Evolutionary conservation across 92 coral and sea anemone species (phyloP).

Genomic region (Epizoanthus rinbou): DNA sequence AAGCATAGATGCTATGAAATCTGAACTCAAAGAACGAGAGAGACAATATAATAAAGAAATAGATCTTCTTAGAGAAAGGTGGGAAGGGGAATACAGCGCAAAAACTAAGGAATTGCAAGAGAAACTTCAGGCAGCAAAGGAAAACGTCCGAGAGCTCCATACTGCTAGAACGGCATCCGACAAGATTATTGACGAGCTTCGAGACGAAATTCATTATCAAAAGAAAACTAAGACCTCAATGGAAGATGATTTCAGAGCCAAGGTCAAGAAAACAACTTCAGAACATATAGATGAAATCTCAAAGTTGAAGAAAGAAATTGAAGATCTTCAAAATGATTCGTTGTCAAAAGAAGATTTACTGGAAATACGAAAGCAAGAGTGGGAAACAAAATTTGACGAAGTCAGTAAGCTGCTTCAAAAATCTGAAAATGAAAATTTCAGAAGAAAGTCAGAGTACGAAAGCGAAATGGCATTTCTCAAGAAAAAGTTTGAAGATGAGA

Average conservation of each 20-base stretch:
- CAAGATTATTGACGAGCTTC: slow-evolving; percentile 5
- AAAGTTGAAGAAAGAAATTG: slow-evolving; percentile 3
- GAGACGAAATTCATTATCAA: not conserved
- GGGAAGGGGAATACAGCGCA: not conserved
- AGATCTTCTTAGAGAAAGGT: not conserved
- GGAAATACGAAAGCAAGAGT: slow-evolving; percentile 27
- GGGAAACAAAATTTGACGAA: slow-evolving; percentile 27
- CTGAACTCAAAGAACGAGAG: slow-evolving; percentile 1
- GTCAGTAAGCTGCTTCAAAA: not conserved
- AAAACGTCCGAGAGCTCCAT: not conserved
- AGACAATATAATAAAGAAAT: slow-evolving; percentile 10
- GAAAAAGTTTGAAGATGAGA: not conserved
- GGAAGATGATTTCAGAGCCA: not conserved
- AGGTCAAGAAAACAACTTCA: not conserved
- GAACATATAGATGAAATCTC: slow-evolving; percentile 1
- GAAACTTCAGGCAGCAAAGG: not conserved
- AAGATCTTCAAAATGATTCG: slow-evolving; percentile 15
- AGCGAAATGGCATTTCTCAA: not conserved
- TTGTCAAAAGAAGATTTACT: not conserved
- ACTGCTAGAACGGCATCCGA: not conserved
- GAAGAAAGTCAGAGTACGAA: not conserved
- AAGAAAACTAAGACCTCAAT: not conserved
- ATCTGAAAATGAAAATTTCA: not conserved
- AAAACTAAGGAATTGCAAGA: not conserved
- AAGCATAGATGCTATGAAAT: not conserved